phyloP scores from a whole-genome alignment of 2,113 vertebrate species.

The Prolemur simus region DNA sequence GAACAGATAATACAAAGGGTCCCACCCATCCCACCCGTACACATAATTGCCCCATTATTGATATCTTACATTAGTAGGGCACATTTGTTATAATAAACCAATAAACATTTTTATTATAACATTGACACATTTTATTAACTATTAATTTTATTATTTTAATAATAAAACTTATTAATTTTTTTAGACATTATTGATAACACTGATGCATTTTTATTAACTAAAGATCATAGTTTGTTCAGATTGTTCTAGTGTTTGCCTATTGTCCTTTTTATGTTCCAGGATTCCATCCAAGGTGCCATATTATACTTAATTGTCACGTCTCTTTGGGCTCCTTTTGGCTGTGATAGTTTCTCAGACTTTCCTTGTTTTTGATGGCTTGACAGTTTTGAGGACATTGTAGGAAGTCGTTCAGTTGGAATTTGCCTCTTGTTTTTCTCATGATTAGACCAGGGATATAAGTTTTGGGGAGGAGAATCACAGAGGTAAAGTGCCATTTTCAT shows the following conservation, averaged over 20 bases:
- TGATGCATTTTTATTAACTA: neutral
- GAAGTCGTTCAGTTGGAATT: neutral
- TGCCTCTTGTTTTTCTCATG: neutral
- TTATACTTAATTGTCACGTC: neutral
- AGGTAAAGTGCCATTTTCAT: neutral
- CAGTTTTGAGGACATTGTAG: neutral
- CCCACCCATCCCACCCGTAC: no score
- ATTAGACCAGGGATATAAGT: neutral
- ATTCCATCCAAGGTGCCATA: neutral
- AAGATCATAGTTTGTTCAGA: neutral
- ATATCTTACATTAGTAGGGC: neutral
- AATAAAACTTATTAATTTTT: neutral
- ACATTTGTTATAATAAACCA: neutral
- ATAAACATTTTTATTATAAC: neutral
- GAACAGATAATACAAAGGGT: neutral
- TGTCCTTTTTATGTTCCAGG: neutral
- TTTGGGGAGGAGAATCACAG: neutral
- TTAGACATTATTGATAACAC: neutral
- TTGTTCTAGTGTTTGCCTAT: neutral
- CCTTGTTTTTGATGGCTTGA: neutral
- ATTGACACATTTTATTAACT: neutral
- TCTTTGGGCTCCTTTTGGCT: neutral
- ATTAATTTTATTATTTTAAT: neutral
- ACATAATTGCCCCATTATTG: neutral
- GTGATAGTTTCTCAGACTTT: neutral